Evolutionary conservation across 2,888 invertebrate species (phyloP).

Genomic region (Blastobasis adustella): DNA sequence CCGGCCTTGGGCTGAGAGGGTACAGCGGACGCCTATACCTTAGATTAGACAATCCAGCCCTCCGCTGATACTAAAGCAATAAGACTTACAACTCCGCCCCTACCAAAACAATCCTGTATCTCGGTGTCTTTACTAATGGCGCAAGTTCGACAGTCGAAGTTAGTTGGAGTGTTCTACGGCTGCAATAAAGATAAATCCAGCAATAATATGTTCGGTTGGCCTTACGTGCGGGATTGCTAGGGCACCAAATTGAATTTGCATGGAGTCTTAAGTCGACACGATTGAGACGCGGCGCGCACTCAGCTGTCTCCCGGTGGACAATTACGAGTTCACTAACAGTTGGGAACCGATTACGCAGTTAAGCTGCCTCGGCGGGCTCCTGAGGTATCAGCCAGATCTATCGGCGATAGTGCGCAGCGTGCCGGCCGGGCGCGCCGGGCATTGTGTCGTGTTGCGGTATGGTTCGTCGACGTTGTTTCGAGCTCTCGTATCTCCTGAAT

Average conservation of each 20-base stretch:
- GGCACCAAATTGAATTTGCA: constrained; percentile 74
- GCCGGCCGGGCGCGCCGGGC: no score
- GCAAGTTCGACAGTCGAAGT: constrained; percentile 73
- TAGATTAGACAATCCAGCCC: constrained; percentile 68
- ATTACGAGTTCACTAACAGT: constrained; percentile 55
- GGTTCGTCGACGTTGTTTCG: no score
- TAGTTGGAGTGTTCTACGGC: constrained; percentile 71
- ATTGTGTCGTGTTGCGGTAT: no score
- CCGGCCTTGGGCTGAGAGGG: no score
- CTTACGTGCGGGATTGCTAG: constrained; percentile 68
- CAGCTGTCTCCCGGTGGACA: constrained; percentile 50
- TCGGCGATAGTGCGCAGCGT: no score
- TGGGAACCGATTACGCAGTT: constrained; percentile 46
- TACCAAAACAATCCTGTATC: constrained; percentile 73
- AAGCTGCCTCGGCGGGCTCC: constrained; percentile 33
- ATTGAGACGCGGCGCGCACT: constrained; percentile 51
- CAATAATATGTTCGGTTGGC: constrained; percentile 72
- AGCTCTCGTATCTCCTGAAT: no score
- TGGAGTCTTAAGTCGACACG: constrained; percentile 70
- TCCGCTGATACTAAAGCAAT: constrained; percentile 65
- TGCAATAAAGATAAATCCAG: constrained; percentile 75
- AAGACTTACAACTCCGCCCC: constrained; percentile 72
- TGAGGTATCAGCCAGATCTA: constrained; percentile 7
- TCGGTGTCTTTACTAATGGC: constrained; percentile 74
- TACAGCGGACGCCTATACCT: constrained; percentile 17